Evolutionary conservation across 2,888 invertebrate species (phyloP).

Genomic region (Oligia fasciuncula): DNA sequence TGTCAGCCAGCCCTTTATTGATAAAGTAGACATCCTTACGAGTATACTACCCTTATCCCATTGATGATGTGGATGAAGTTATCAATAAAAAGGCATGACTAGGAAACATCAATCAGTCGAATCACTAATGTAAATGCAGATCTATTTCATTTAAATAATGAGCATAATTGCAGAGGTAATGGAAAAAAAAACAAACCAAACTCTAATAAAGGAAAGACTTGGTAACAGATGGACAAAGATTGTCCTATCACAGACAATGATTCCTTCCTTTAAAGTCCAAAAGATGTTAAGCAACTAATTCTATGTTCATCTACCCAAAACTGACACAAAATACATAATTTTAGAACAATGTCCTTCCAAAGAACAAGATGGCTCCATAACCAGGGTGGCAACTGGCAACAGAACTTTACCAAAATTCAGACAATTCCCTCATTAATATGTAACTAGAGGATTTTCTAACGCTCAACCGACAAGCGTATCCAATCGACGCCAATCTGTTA

Average conservation of each 20-base stretch:
- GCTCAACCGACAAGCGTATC: slow-evolving; percentile 70
- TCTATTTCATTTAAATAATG: not conserved
- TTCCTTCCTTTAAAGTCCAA: slow-evolving; percentile 8
- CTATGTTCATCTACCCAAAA: not conserved
- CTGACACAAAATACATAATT: slow-evolving; percentile 42
- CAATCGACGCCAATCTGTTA: slow-evolving; percentile 81
- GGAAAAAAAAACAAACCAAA: too few relatives aligned
- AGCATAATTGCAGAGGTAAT: not conserved
- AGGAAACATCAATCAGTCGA: not conserved
- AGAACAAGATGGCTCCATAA: slow-evolving; percentile 18
- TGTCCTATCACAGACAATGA: not conserved
- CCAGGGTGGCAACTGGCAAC: slow-evolving; percentile 65
- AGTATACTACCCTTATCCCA: not conserved
- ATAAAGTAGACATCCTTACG: not conserved
- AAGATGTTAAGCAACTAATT: slow-evolving; percentile 24
- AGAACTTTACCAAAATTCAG: slow-evolving; percentile 50
- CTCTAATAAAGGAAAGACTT: not conserved
- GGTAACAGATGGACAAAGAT: not conserved
- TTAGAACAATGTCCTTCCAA: slow-evolving; percentile 28
- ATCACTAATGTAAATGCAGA: not conserved
- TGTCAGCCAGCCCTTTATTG: not conserved
- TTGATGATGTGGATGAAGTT: not conserved
- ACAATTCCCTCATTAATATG: slow-evolving; percentile 68
- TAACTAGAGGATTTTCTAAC: slow-evolving; percentile 51
- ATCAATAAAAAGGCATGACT: not conserved